Evolutionary conservation across 53 echinoderm and acorn worm species (phyloP).

Genomic region (Antedon mediterranea): DNA sequence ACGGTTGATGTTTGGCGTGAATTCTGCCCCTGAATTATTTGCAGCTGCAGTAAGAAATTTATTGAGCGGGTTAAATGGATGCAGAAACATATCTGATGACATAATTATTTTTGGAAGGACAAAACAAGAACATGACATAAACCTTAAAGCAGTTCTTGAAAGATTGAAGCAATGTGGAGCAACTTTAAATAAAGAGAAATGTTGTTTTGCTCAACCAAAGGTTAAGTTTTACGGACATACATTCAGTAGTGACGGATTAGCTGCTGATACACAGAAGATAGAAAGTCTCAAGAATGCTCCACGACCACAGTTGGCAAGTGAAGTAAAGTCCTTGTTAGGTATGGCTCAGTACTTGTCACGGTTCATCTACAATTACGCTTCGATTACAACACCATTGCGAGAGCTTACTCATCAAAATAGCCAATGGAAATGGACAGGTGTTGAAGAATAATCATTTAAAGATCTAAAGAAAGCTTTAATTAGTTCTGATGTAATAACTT

Average conservation of each 20-base stretch:
- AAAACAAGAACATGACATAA: constrained; percentile 32
- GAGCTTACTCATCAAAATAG: constrained; percentile 27
- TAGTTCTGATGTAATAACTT: constrained; percentile 28
- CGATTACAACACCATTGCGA: constrained; percentile 28
- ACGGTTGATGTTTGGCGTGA: constrained; percentile 37
- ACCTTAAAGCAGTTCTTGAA: no score
- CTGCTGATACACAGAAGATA: neutral
- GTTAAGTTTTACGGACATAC: constrained; percentile 3
- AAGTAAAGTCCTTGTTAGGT: constrained; percentile 35
- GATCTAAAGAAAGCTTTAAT: constrained; percentile 21
- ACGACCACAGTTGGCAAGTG: constrained; percentile 4
- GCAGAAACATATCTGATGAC: constrained; percentile 39
- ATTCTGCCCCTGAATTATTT: constrained; percentile 43
- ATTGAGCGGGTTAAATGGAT: constrained; percentile 19
- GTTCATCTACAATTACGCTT: constrained; percentile 48
- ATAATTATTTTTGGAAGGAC: constrained; percentile 29
- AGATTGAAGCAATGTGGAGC: no score
- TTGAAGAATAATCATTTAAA: constrained; percentile 6
- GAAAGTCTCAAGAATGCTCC: neutral
- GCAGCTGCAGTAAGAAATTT: constrained; percentile 30
- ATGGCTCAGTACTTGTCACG: constrained; percentile 27
- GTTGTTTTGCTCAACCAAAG: no score
- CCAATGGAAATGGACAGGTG: constrained; percentile 32
- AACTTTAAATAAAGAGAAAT: no score
- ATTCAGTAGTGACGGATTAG: neutral